Base-by-base conservation (phyloP, 2,113 vertebrate species). In the Mustelus asterias region DNA sequence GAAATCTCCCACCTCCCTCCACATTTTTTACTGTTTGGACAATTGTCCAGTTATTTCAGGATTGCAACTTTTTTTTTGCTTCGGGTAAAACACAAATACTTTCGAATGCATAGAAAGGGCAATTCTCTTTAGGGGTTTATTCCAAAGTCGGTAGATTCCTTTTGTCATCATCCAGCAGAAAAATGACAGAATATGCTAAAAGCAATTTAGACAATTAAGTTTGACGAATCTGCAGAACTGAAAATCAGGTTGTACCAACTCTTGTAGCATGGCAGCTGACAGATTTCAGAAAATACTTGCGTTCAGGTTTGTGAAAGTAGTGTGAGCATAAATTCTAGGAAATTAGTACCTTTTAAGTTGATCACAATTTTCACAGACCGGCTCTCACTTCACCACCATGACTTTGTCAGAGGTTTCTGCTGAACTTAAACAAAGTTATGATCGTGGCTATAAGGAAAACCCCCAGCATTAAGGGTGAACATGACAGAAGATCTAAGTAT, bases 31-130 rank as follows among this genome's bases (percentile, higher is more conserved):
- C 89, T 65, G 60, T 67, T 93, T 93, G 89, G 89, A 93, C 60
- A 93, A 93, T 93, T 93, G 89, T 93, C 33, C 89, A 93, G 89
- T 93, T 93, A 93, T 93, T 93, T 63, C 60, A 93, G 60, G 89
- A 93, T 93, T 93, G 89, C 89, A 93, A 60, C 63, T 37, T 37
- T 65, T 37, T 88, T 93, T 93, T 90, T 60, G 54, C 88, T 63
- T 90, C 88, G 60, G 88, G 88, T 33, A 60, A 90, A 90, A 88
- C 65, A n/a, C 18, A 88, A 93, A 92, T 92, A 63, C 58, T 92
- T 92, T 37, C 37, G 89, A 65, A 93, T 65, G 16, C 89, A 67
- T 20, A 37, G 60, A 65, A 67, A 93, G 33, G n/a, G 60, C 89
- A 92, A 41, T 16, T 92, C 60, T 37, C 60, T 65, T 83, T 18